Base-by-base conservation (phyloP, 2,113 vertebrate species). In the Rutilus rutilus region DNA sequence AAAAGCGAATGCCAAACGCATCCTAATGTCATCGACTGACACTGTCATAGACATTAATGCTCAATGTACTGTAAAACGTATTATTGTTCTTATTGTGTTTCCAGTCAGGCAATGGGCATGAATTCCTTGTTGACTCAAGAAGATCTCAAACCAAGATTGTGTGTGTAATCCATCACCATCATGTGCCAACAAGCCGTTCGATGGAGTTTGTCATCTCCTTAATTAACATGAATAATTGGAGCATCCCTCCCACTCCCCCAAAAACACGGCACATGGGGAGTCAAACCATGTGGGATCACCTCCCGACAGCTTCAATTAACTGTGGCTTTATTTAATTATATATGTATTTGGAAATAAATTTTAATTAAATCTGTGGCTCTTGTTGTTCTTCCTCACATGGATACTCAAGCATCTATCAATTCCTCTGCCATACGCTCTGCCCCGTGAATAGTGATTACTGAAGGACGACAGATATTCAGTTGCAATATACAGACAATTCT, bases 201-300 rank as follows among this genome's bases (percentile, higher is more conserved):
- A 92, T 92, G 87, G 88, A 93, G 92, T 93, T 93, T 93, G 92
- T 88, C 92, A 86, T 91, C 89, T 93, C 86, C 89, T 92, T 94
- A 95, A 95, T 96, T 94, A 94, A 91, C 89, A 92, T 91, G 92
- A 94, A 90, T 91, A 91, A 95, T 92, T 91, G 89, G 88, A 90
- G 84, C 77, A 76, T 91, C 90, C 86, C 33, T 65, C 86, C 86
- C 87, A 67, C 79, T 75, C 17, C 36, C 75, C n/a, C 30, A 83
- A 89, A 87, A 90, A 85, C 80, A 59, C 15, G 75, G 82, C 64
- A 39, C 83, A 91, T 87, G 39, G 84, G 81, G 67, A 88, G 90
- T 83, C 88, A 82, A 88, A 89, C 83, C 81, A 84, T 90, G 79
- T 64, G 86, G 88, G 36, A 88, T 85, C 90, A 88, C 73, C 69